Conservation (phyloP, 1,140 invertebrate species). For the Aphis gossypii region DNA sequence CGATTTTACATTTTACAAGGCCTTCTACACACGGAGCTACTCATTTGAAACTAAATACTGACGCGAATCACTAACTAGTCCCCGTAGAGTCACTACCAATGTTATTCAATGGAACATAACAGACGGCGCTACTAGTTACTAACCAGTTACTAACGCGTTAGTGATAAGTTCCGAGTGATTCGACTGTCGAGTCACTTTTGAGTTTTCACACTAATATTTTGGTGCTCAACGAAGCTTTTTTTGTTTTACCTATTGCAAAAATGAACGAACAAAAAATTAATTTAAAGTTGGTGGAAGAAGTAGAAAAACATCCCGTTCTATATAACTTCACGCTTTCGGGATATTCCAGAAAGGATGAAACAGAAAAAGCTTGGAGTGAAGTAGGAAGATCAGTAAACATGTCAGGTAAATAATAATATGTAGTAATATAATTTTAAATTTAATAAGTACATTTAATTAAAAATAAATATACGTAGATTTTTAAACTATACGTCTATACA, state of each 20-base stretch:
- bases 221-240: conserved; percentile 23
- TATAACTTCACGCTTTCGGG: conserved; percentile 61
- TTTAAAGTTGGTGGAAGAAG: conserved; percentile 60
- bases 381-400: conserved; percentile 53
- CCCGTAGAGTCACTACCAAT: not conserved
- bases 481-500: too few species aligned
- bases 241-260: conserved; percentile 11
- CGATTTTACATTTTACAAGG: too few species aligned
- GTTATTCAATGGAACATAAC: conserved; percentile 29
- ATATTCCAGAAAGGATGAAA: conserved; percentile 61
- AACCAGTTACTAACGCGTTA: conserved; percentile 29
- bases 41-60: conserved; percentile 27
- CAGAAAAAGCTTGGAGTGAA: conserved; percentile 61
- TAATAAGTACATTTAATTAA: too few species aligned
- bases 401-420: conserved; percentile 27
- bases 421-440: too few species aligned
- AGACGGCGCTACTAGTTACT: conserved; percentile 28
- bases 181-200: conserved; percentile 36
- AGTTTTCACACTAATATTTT: conserved; percentile 30
- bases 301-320: conserved; percentile 60
- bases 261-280: conserved; percentile 60
- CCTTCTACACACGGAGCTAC: conserved; percentile 25
- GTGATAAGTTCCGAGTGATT: conserved; percentile 31
- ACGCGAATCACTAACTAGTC: not conserved
- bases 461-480: too few species aligned